Base-by-base conservation (phyloP, 2,888 invertebrate species). In the Antheraea yamamai region DNA sequence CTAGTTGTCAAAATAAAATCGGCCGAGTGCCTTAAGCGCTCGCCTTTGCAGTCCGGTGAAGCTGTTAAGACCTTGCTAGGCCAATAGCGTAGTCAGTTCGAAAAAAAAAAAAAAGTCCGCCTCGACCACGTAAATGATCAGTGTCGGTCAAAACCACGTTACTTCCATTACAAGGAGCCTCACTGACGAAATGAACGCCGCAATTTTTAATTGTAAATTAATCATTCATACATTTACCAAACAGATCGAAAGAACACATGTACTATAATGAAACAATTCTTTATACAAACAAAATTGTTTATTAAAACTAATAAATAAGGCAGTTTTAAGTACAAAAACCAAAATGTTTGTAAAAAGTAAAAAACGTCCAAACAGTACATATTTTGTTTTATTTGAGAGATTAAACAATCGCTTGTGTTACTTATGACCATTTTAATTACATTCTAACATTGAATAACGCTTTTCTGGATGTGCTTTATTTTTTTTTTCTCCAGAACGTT, bases 271-370 rank as follows among this genome's bases (percentile, higher is more conserved):
- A 88, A 88, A 85, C 73, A 73, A 75, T 68, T 76, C 10, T 58
- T 73, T 64, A 78, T 86, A 84, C 82, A 89, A 91, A 92, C 90
- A 91, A 82, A 88, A 88, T 81, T 91, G 83, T 86, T 88, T 92
- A 92, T 89, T 91, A 81, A 66, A 14, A 84, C 85, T 87, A 88
- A 90, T 87, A 88, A 89, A 91, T 90, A 91, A 84, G 86, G 84
- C 87, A 88, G 86, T 85, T 81, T 66, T 91, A 91, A 92, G 91
- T 92, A 92, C 90, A 87, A 83, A 83, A 86, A 86, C 88, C 88
- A 84, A 84, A 82, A 79, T 77, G 74, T 76, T 73, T 73, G 75
- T 76, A 76, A 73, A 75, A 52, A 73, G 73, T 73, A 64, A 68
- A 68, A 47, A 70, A 35, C 20, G 39, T 70, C 70, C 10, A 70